Percentiles rank a stretch among this genome's conserved stretches.
phyloP scores from a whole-genome alignment of 2,113 vertebrate species.

The Podocnemis expansa region DNA sequence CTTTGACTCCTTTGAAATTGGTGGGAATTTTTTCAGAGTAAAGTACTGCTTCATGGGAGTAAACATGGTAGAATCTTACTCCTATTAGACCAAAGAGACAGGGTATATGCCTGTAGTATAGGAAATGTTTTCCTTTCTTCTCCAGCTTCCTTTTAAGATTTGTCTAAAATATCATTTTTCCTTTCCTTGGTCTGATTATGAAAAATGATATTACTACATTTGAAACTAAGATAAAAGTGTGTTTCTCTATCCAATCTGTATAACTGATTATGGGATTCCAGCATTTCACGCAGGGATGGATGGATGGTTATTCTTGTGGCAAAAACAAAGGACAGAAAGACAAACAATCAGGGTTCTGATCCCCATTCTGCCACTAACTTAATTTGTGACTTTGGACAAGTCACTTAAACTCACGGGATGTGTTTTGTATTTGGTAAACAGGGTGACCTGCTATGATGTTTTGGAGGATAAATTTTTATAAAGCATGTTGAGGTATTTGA shows the following conservation, averaged over 20 bases:
- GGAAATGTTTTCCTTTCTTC: not conserved
- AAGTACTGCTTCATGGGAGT: not conserved
- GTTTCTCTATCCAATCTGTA: not conserved
- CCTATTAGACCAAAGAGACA: not conserved
- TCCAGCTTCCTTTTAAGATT: not conserved
- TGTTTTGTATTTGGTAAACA: not conserved
- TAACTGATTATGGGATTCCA: not conserved
- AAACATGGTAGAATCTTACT: not conserved
- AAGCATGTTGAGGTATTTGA: not conserved
- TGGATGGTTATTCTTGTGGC: not conserved
- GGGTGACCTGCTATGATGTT: not conserved
- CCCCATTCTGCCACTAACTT: not conserved
- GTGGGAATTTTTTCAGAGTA: not conserved
- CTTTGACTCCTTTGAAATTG: not conserved
- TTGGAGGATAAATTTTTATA: not conserved
- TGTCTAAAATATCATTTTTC: not conserved
- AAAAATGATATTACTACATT: not conserved
- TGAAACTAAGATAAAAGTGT: not conserved
- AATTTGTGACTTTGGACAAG: not conserved
- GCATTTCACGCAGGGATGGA: not conserved
- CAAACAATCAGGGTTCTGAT: not conserved
- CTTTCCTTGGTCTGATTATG: not conserved
- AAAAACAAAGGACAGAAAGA: not conserved
- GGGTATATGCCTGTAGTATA: not conserved
- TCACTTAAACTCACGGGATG: not conserved